Base-by-base conservation (phyloP, 2,888 invertebrate genomes). In the Chrysolina haemoptera region DNA sequence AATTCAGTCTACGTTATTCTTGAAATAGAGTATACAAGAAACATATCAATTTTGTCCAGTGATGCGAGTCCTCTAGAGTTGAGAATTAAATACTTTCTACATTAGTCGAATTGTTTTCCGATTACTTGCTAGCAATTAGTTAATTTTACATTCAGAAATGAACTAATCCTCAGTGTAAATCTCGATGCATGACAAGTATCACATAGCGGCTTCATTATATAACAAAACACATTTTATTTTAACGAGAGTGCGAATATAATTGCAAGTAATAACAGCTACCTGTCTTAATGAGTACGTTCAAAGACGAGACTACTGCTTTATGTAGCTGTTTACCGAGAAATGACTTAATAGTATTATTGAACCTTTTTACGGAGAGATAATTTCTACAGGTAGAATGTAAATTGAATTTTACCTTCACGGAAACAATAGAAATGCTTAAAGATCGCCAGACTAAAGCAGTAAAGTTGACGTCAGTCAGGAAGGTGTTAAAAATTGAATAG, bases 201-300 rank as follows among this genome's bases (percentile, higher is more conserved):
- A 14, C 14, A 46, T 46, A 1, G 14, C 18, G 22, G 1, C 20
- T 12, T 55, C 14, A 55, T 22, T 22, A 55, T 22, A 16, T 12
- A 55, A 55, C 20, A 22, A 55, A 55, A 22, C 5, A 22, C 18
- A 69, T 27, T 18, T 64, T 55, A 69, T 27, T 18, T 64, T 55
- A 62, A 62, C 43, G 66, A 73, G 48, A 64, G 16, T 48, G 11
- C 43, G 10, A 8, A 10, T 6, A 64, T 27, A 64, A 22, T 64
- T 59, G 16, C 64, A 40, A 64, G 14, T 35, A 35, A 27, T n/a
- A 59, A 35, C 59, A 59, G 59, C 35, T 16, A 59, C 59, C 27
- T 59, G 35, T 59, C n/a, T 14, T 59, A 14, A 27, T 12, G 10
- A 35, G 12, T 9, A 9, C 59, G 9, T 59, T 59, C 35, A 35